phyloP scores from a whole-genome alignment of 2,888 invertebrate species.

The Pelosia muscerda region DNA sequence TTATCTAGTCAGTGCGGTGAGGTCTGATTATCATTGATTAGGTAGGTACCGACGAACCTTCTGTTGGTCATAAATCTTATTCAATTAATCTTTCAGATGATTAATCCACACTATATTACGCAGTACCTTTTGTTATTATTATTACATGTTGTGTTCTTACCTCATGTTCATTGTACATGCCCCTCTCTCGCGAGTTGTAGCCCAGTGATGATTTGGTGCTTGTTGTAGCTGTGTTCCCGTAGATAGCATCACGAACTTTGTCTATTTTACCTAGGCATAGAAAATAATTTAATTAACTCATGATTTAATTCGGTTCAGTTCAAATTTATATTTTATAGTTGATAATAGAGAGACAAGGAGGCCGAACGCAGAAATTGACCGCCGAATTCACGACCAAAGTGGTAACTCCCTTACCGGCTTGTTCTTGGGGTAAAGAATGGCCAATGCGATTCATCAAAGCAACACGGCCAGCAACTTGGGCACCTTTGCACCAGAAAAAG shows the following conservation, averaged over 20 bases:
- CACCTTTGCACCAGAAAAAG: too few relatives aligned
- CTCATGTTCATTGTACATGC: slow-evolving; percentile 82
- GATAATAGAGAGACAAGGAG: too few relatives aligned
- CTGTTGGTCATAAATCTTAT: background rate
- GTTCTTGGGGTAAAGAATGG: too few relatives aligned
- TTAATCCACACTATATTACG: slow-evolving; percentile 41
- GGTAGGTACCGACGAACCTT: too few relatives aligned
- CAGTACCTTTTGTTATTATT: slow-evolving; percentile 1
- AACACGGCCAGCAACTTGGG: too few relatives aligned
- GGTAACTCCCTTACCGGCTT: too few relatives aligned
- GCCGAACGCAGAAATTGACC: too few relatives aligned
- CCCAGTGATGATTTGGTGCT: slow-evolving; percentile 75
- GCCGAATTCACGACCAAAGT: too few relatives aligned
- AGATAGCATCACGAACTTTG: slow-evolving; percentile 76
- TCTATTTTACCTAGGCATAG: slow-evolving; percentile 74
- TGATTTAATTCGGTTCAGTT: background rate
- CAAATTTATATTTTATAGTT: too few relatives aligned
- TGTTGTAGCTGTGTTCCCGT: slow-evolving; percentile 71
- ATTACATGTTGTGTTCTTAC: slow-evolving; percentile 52
- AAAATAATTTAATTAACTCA: slow-evolving; percentile 13
- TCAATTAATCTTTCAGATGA: slow-evolving; percentile 18
- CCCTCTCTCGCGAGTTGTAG: slow-evolving; percentile 79
- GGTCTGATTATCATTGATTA: background rate
- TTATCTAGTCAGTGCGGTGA: background rate
- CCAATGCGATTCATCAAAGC: too few relatives aligned